Conservation (phyloP, 2,797 vertebrate species). For the Manis javanica region DNA sequence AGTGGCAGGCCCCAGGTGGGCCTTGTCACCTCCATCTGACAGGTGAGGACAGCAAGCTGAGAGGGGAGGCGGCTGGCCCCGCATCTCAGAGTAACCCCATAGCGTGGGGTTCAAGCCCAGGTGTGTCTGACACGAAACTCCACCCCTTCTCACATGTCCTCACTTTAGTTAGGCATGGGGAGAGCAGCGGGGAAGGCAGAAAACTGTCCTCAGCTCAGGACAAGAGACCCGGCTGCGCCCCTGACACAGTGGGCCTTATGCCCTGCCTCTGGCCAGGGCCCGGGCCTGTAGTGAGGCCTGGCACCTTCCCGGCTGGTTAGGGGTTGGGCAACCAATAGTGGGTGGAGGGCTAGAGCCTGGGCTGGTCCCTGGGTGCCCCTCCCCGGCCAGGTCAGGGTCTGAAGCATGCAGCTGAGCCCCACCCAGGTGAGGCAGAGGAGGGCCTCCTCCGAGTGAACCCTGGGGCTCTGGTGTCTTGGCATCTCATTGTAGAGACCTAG, state of each 20-base stretch:
- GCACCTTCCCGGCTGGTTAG: background rate
- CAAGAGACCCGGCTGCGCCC: background rate
- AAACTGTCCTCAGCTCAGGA: background rate
- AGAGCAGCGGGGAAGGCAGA: background rate
- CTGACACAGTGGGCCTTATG: background rate
- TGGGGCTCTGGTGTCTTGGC: accelerated
- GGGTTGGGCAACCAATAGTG: background rate
- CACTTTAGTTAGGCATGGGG: accelerated
- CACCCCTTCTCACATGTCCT: background rate
- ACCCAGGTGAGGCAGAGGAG: accelerated
- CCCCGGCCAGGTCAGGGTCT: background rate
- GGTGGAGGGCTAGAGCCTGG: background rate
- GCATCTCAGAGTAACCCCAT: background rate
- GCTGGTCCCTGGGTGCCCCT: accelerated
- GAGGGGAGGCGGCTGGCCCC: background rate
- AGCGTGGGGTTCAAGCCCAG: background rate
- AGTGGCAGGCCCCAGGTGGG: background rate
- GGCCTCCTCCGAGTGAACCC: background rate
- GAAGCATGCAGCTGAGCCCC: background rate
- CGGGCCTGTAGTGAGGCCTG: background rate
- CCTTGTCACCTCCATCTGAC: background rate
- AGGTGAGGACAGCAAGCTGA: background rate
- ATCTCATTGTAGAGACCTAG: background rate
- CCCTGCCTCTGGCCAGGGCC: background rate
- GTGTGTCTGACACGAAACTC: background rate